These are phyloP conservation scores for Tribolium castaneum DNA, from an alignment of 1,140 invertebrate genomes.

Conservation along the genomic window DNA sequence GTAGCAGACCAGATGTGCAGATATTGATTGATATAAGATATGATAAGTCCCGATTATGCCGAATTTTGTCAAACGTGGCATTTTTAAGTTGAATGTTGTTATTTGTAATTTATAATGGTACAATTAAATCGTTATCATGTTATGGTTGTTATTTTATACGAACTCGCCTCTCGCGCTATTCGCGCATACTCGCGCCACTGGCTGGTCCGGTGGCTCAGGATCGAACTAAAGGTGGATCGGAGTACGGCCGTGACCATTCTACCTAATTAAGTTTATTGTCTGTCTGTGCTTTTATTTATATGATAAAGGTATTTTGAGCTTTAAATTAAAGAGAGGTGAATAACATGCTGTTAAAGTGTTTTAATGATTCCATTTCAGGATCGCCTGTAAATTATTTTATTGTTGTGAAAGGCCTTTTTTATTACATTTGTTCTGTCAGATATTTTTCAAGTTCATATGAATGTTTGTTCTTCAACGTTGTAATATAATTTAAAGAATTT, in stretches of 20 bases:
- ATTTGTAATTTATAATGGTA: conserved; percentile 61
- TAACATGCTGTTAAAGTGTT: conserved; percentile 59
- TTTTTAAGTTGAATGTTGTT: conserved; percentile 62
- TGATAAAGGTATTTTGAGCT: conserved; percentile 61
- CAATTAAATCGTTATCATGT: conserved; percentile 62
- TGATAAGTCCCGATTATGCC: conserved; percentile 56
- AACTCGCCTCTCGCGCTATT: conserved; percentile 46
- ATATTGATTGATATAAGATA: conserved; percentile 38
- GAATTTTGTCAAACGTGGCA: conserved; percentile 58
- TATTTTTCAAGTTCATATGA: conserved; percentile 53
- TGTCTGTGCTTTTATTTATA: conserved; percentile 62
- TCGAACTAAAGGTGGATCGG: conserved; percentile 49
- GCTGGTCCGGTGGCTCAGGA: conserved; percentile 48
- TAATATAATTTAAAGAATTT: conserved; percentile 61
- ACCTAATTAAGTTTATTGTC: conserved; percentile 57
- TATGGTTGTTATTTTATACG: conserved; percentile 62
- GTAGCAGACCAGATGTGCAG: neutral
- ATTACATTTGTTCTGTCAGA: conserved; percentile 45
- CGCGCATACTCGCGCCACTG: conserved; percentile 42
- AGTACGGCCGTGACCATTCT: conserved; percentile 52
- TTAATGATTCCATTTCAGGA: conserved; percentile 60
- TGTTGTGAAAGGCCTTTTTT: conserved; percentile 60
- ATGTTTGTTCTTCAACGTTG: conserved; percentile 56
- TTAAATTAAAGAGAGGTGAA: conserved; percentile 62
- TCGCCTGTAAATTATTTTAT: conserved; percentile 58